phyloP scores from a whole-genome alignment of 2,113 vertebrate species.

The Boulengeromyrus knoepffleri region DNA sequence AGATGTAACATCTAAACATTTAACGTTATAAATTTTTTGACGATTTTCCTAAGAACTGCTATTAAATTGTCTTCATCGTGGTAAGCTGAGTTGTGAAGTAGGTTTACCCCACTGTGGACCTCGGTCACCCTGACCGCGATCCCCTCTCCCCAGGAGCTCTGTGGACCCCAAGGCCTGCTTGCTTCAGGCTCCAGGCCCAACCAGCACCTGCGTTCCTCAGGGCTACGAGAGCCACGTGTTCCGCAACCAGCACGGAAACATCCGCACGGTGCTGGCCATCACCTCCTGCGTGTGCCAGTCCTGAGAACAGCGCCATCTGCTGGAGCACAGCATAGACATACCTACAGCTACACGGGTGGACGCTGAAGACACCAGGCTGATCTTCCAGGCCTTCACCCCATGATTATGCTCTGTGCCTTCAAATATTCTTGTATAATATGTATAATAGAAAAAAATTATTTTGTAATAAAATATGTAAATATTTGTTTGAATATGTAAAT shows the following conservation, averaged over 20 bases:
- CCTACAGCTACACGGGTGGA: neutral
- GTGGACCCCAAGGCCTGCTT: neutral
- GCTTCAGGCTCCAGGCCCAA: neutral
- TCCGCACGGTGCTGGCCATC: conserved; percentile 13
- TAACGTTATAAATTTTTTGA: neutral
- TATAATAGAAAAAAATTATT: conserved; percentile 62
- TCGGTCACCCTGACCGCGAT: neutral
- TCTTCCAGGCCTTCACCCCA: neutral
- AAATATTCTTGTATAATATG: conserved; percentile 57
- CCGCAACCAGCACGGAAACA: neutral
- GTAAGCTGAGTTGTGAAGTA: neutral
- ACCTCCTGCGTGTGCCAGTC: neutral
- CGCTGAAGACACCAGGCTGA: neutral
- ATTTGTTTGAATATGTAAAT: neutral
- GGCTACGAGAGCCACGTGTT: conserved; percentile 12
- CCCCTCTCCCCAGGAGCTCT: neutral
- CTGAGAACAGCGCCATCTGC: conserved; percentile 3
- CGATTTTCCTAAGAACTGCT: neutral
- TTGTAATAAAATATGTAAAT: conserved; percentile 58
- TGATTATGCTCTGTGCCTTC: conserved; percentile 9
- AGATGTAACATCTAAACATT: neutral
- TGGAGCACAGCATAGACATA: neutral
- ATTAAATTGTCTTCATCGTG: neutral
- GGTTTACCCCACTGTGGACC: neutral
- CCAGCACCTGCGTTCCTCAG: conserved; percentile 7